Evolutionary conservation across 2,797 vertebrate genomes (phyloP).

Genomic region (Lycodopsis pacificus): DNA sequence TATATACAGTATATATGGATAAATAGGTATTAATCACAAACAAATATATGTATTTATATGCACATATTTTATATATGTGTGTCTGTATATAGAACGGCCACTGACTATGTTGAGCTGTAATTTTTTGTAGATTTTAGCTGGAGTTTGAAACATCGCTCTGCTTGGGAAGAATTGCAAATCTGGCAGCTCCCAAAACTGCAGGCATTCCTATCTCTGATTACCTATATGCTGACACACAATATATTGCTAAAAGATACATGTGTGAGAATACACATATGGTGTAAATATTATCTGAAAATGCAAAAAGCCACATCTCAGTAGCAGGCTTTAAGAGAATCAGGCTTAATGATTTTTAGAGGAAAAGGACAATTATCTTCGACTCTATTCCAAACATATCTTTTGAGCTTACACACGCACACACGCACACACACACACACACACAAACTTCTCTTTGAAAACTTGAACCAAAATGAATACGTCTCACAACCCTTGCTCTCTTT

Average conservation of each 20-base stretch:
- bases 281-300: constrained; percentile 85
- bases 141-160: constrained; percentile 94
- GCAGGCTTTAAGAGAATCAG: constrained; percentile 86
- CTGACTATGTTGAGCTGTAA: constrained; percentile 94
- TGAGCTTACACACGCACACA: constrained; percentile 58
- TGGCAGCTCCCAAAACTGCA: constrained; percentile 93
- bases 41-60: constrained; percentile 89
- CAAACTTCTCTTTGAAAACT: constrained; percentile 83
- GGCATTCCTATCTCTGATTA: constrained; percentile 91
- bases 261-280: constrained; percentile 80
- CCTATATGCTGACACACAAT: constrained; percentile 85
- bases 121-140: constrained; percentile 98
- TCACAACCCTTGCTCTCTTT: constrained; percentile 78
- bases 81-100: constrained; percentile 87
- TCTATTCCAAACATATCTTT: constrained; percentile 85
- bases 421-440: constrained; percentile 49
- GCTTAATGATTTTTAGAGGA: constrained; percentile 81
- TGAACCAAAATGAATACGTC: constrained; percentile 83
- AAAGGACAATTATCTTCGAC: constrained; percentile 82
- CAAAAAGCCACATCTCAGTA: constrained; percentile 86
- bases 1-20: constrained; percentile 88
- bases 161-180: constrained; percentile 88
- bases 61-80: constrained; percentile 89
- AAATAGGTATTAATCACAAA: constrained; percentile 86
- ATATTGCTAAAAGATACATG: constrained; percentile 81